phyloP scores from a whole-genome alignment of 2,888 invertebrate genomes.

The Leucophora obtusa region DNA sequence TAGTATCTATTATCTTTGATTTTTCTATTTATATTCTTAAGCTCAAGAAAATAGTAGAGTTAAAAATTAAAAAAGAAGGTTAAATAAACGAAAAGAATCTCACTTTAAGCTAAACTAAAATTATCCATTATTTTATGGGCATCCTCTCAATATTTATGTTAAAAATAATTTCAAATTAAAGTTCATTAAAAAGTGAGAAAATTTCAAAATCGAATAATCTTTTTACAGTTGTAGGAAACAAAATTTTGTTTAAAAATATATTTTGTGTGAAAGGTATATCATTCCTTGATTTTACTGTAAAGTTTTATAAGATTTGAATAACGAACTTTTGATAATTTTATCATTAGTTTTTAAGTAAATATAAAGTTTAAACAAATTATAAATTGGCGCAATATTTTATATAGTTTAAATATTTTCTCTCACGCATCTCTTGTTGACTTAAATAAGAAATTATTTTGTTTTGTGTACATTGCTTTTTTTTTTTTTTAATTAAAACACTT shows the following conservation, averaged over 20 bases:
- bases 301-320: not conserved
- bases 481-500: conserved; percentile 15
- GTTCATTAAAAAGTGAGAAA: conserved; percentile 30
- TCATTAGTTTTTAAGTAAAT: not conserved
- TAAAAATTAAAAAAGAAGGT: too few relatives aligned
- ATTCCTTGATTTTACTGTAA: too few relatives aligned
- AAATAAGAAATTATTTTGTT: conserved; percentile 37
- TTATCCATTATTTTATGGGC: conserved; percentile 36
- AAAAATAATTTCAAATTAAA: conserved; percentile 43
- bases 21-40: too few relatives aligned
- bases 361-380: not conserved
- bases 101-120: conserved; percentile 37
- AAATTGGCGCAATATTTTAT: not conserved
- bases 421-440: conserved; percentile 23
- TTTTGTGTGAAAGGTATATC: not conserved
- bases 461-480: conserved; percentile 16
- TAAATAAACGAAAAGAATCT: too few relatives aligned
- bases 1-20: too few relatives aligned
- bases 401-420: not conserved
- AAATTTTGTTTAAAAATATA: not conserved
- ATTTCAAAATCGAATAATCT: not conserved
- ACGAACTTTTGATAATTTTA: not conserved
- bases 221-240: not conserved
- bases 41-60: too few relatives aligned
- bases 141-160: conserved; percentile 47